Percentiles rank a stretch among this genome's conserved stretches.
Evolutionary conservation across 2,113 vertebrate species (phyloP).

Genomic region (Meriones unguiculatus): DNA sequence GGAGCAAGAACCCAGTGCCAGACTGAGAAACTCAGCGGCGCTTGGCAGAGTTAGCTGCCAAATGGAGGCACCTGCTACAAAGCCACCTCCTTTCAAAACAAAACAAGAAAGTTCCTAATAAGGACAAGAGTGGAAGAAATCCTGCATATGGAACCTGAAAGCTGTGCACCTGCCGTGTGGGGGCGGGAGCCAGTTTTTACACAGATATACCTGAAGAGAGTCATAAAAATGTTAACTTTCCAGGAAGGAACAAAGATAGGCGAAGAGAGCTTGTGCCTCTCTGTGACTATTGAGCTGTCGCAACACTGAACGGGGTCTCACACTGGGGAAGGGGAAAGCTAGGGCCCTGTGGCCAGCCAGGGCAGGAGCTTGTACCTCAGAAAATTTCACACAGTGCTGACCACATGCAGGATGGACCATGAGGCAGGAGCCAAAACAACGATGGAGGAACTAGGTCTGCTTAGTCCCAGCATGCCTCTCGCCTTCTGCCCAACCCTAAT

Average conservation of each 20-base stretch:
- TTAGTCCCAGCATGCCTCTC: not conserved
- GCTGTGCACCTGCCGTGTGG: not conserved
- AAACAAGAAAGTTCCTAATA: not conserved
- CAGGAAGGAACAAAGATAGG: not conserved
- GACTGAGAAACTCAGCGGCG: not conserved
- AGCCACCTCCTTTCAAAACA: slow-evolving; percentile 50
- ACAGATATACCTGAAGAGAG: not conserved
- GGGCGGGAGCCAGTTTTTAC: not conserved
- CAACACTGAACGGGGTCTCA: not conserved
- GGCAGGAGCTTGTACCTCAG: not conserved
- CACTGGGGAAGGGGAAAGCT: not conserved
- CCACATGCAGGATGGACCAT: not conserved
- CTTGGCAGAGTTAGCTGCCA: not conserved
- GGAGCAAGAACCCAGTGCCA: not conserved
- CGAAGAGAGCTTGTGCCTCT: not conserved
- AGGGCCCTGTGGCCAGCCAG: not conserved
- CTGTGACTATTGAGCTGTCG: not conserved
- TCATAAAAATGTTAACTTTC: not conserved
- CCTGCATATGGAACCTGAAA: not conserved
- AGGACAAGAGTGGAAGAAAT: slow-evolving; percentile 4
- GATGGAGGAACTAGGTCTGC: not conserved
- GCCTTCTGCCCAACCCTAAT: not conserved
- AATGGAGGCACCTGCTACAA: slow-evolving; percentile 37
- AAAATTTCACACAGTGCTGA: not conserved
- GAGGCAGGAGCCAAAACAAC: not conserved